These are phyloP conservation scores for Orestias chungarensis DNA, from an alignment of 2,797 vertebrate species.

Conservation along the genomic window DNA sequence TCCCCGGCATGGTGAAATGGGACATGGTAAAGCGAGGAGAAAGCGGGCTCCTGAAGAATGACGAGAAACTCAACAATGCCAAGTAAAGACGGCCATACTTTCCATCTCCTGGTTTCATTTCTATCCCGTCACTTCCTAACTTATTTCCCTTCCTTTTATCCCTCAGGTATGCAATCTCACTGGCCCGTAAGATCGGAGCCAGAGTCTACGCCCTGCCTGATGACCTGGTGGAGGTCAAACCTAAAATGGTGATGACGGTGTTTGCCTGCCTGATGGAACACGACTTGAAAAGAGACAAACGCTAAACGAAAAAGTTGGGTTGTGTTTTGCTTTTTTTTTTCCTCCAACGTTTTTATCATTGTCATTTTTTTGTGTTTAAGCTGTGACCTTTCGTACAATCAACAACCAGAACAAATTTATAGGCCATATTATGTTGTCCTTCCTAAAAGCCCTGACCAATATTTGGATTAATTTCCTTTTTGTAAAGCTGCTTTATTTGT, in stretches of 20 bases:
- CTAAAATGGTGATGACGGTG: slow-evolving; percentile 98
- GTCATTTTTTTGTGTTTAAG: slow-evolving; percentile 20
- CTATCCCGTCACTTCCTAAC: background rate
- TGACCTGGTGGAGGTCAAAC: slow-evolving; percentile 95
- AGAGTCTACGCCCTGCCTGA: slow-evolving; percentile 95
- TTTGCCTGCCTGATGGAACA: slow-evolving; percentile 96
- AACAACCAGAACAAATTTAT: slow-evolving; percentile 4
- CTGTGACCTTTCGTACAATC: slow-evolving; percentile 1
- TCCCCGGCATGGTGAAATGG: slow-evolving; percentile 86
- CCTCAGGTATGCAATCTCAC: slow-evolving; percentile 92
- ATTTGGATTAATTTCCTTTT: background rate
- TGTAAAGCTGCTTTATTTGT: slow-evolving; percentile 15
- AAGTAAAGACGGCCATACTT: slow-evolving; percentile 55
- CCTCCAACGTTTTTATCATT: slow-evolving; percentile 16
- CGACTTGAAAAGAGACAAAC: slow-evolving; percentile 84
- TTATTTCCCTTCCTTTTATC: background rate
- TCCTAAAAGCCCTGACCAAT: background rate
- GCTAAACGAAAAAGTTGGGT: slow-evolving; percentile 41
- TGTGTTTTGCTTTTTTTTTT: background rate
- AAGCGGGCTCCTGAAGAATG: slow-evolving; percentile 80
- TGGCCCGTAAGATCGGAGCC: slow-evolving; percentile 95
- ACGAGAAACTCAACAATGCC: slow-evolving; percentile 85
- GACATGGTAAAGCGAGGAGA: slow-evolving; percentile 89
- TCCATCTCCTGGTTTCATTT: background rate
- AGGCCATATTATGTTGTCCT: background rate